Evolutionary conservation across 2,797 vertebrate genomes (phyloP).

Genomic region (Pseudomugil tenellus): DNA sequence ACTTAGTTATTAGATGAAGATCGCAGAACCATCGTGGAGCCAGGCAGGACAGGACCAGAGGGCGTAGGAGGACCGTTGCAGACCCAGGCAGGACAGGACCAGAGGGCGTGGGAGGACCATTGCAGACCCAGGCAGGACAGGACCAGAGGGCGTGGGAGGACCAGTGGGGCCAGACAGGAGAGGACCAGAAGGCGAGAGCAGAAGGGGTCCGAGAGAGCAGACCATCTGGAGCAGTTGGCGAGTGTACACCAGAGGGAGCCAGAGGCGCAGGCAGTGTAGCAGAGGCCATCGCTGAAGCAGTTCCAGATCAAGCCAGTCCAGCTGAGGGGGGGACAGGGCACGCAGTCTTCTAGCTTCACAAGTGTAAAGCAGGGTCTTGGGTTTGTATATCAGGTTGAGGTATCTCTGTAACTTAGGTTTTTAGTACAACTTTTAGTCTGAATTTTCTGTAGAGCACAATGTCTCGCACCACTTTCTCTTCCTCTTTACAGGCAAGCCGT

Average conservation of each 20-base stretch:
- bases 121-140: constrained; percentile 48
- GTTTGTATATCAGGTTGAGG: constrained; percentile 87
- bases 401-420: constrained; percentile 75
- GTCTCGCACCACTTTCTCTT: constrained; percentile 85
- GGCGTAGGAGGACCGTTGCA: constrained; percentile 49
- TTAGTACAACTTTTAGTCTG: constrained; percentile 2
- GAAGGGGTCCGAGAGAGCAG: constrained; percentile 43
- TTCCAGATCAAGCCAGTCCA: constrained; percentile 69
- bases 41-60: constrained; percentile 56
- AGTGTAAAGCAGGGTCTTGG: constrained; percentile 65
- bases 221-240: constrained; percentile 46
- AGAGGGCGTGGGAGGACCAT: constrained; percentile 50
- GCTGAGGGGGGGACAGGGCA: constrained; percentile 69
- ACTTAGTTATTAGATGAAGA: constrained; percentile 73
- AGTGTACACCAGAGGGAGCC: constrained; percentile 75
- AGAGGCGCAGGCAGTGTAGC: constrained; percentile 75
- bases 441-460: constrained; percentile 69
- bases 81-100: constrained; percentile 61
- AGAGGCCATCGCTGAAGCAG: constrained; percentile 57
- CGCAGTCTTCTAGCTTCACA: constrained; percentile 70
- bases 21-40: constrained; percentile 52
- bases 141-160: constrained; percentile 55
- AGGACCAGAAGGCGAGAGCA: constrained; percentile 39
- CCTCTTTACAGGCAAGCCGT: constrained; percentile 84
- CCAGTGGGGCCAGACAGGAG: constrained; percentile 43